Evolutionary conservation across 2,888 invertebrate genomes (phyloP), one percentile per base, ranked within the genome.

Genomic region (Lepas anatifera): DNA sequence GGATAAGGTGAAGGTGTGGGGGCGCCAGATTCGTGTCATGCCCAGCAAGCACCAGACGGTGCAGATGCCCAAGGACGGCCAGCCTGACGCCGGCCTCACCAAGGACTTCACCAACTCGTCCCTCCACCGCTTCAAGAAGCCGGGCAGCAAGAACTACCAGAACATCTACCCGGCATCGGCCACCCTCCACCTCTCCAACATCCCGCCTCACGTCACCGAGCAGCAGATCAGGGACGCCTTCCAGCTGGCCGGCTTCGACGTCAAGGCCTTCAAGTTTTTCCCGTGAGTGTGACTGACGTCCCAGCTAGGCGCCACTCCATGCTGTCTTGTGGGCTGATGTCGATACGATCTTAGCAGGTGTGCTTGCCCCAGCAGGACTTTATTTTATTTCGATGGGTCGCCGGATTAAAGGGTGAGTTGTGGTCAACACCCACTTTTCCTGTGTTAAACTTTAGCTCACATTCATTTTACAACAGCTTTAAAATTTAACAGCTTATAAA

Each of bases 131-230:
- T 99, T 99, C 86, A 99, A 99, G 85, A 98, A 99, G 83, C 98
- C 98, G 25, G 98, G 98, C 78, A 96, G 96, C 79, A 99, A 99
- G 85, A 99, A 99, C 83, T 99, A 98, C 82, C 74, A 97, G 85
- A 99, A 99, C 82, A 99, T 99, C 80, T 99, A 97, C 85, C 96
- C 99, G 78, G 99, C 99, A 77, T 96, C 96, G 79, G 89, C 95
- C 76, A 99, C 98, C 76, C 86, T 99, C 80, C 99, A 99, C 86
- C 88, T 99, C 81, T 98, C 98, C 79, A 99, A 99, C 89, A 99
- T 99, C 88, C 98, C 99, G 87, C 80, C 81, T 68, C 78, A 80
- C 74, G 80, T 83, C 68, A 78, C 79, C 71, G 84, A 85, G 75
- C 82, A 83, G 46, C 80, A 82, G 72, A 78, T 85, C 48, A 78